Evolutionary conservation across 2,113 vertebrate genomes (phyloP), one percentile per base, ranked within the genome.

Genomic region (Xenopus laevis): DNA sequence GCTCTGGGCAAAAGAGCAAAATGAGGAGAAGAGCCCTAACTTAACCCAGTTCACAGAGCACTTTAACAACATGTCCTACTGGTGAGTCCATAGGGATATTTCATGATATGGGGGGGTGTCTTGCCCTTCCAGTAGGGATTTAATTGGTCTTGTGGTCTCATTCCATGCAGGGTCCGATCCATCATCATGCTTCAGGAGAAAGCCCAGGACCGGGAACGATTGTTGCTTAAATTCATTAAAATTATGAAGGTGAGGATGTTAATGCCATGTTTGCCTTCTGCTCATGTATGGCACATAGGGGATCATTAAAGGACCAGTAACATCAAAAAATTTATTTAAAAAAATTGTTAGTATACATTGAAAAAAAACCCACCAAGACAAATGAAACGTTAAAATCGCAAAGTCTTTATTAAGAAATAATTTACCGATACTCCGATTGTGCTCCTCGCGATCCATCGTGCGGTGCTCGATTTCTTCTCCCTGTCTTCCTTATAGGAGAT

Each of bases 1-100:
- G 80, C 94, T 99, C 57, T 99, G 97, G 97, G 97, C 96, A 0
- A 99, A 99, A 83, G 97, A 99, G 80, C 97, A 99, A 88, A 99
- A 99, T 18, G 97, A 99, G 82, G 97, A 99, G 86, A 99, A 99
- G 83, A 99, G 97, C 84, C 97, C 96, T 9, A 99, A 99, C 83
- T 83, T 99, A 87, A 99, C 97, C 1, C 96, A 99, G 89, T 99
- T 99, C 88, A 99, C 97, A 13, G 97, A 99, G 92, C 97, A 99
- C 91, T 99, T 98, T 94, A 99, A 99, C 90, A 99, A 99, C 89
- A 99, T 99, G 97, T 98, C 96, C 83, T 99, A 99, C 84, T 99
- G 97, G 97, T 99, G 81, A 89, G 91, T 55, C 30, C 30, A 33
- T 5, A 7, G 2, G 0, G 2, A 2, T 60, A 1, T 0, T 2